Percentiles rank a stretch among this genome's conserved stretches.
phyloP scores from a whole-genome alignment of 2,888 invertebrate species.

The Trissolcus japonicus region DNA sequence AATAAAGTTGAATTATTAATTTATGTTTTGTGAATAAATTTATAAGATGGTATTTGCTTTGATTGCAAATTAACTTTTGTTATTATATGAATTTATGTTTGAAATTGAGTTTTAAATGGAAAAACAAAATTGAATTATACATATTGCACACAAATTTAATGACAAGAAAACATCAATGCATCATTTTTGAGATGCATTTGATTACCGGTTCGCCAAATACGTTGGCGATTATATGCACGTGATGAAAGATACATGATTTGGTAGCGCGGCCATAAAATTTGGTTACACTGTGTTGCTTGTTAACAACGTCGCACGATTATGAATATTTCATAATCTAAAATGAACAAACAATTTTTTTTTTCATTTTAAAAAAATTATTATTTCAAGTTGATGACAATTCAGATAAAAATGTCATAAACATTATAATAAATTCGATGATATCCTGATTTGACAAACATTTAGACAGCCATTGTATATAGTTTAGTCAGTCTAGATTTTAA shows the following conservation, averaged over 20 bases:
- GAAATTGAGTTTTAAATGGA: no score
- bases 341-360: not conserved
- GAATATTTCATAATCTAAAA: constrained; percentile 38
- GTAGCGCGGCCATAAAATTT: constrained; percentile 31
- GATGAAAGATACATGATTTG: constrained; percentile 39
- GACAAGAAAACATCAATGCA: constrained; percentile 17
- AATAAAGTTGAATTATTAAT: no score
- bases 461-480: no score
- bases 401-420: no score
- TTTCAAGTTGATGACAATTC: not conserved
- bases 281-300: constrained; percentile 40
- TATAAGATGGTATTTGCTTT: no score
- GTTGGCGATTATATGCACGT: constrained; percentile 25
- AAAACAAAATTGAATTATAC: no score
- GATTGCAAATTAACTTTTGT: no score
- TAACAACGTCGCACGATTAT: constrained; percentile 40
- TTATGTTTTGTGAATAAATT: no score
- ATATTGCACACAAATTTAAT: not conserved
- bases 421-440: no score
- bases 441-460: no score
- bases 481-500: not conserved
- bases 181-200: constrained; percentile 9
- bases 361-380: not conserved
- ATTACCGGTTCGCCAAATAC: constrained; percentile 22
- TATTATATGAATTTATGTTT: no score